Evolutionary conservation across 2,113 vertebrate genomes (phyloP).

Genomic region (Saccopteryx leptura): DNA sequence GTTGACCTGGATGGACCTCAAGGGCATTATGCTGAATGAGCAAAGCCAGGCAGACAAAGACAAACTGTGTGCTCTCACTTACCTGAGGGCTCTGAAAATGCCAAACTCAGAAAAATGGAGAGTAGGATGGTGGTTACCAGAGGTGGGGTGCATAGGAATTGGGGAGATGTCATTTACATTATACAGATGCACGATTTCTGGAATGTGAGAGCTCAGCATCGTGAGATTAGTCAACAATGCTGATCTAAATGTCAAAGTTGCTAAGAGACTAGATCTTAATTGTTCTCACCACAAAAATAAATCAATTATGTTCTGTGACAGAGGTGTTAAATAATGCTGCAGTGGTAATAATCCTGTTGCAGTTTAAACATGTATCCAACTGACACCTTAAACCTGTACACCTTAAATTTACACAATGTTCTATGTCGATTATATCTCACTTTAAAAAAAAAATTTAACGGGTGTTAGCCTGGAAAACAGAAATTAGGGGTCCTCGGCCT

Average conservation of each 20-base stretch:
- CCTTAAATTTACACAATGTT: not conserved
- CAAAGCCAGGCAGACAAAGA: not conserved
- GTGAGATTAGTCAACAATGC: not conserved
- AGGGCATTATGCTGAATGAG: not conserved
- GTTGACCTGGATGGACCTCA: not conserved
- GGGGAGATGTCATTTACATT: not conserved
- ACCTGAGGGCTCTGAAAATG: not conserved
- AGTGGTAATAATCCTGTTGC: not conserved
- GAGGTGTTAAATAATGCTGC: not conserved
- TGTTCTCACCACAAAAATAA: conserved; percentile 1
- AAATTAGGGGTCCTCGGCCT: not conserved
- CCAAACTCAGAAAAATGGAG: not conserved
- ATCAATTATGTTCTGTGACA: not conserved
- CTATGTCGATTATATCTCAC: not conserved
- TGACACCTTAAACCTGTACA: not conserved
- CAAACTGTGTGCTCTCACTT: not conserved
- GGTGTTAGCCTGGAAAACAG: not conserved
- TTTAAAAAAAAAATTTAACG: not conserved
- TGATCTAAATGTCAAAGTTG: not conserved
- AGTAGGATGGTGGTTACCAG: not conserved
- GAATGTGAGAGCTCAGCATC: not conserved
- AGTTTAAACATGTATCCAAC: not conserved
- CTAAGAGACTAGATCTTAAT: conserved; percentile 11
- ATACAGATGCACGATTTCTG: not conserved
- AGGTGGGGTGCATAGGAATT: not conserved